Percentiles rank a stretch among this genome's conserved stretches.
phyloP scores from a whole-genome alignment of 2,113 vertebrate species.

The Pterocles orientalis region DNA sequence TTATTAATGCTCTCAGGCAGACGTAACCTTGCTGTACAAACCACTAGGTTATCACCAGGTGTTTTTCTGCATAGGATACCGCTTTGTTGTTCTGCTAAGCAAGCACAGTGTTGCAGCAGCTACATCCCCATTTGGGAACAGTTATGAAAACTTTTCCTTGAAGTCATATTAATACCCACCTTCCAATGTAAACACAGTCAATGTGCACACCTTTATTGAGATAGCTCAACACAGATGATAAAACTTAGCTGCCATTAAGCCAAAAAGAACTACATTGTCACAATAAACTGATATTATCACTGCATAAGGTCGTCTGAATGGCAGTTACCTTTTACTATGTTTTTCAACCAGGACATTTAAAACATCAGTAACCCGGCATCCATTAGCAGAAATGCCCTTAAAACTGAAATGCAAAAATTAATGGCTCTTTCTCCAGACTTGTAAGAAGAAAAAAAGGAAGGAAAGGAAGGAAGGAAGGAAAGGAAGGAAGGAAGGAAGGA shows the following conservation, averaged over 20 bases:
- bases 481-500: not conserved
- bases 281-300: not conserved
- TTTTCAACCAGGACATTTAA: conserved; percentile 56
- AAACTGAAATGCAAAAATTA: conserved; percentile 13
- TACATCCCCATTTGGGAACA: not conserved
- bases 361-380: conserved; percentile 55
- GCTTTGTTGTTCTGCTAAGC: not conserved
- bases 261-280: not conserved
- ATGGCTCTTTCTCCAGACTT: not conserved
- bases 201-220: not conserved
- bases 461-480: not conserved
- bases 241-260: not conserved
- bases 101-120: not conserved
- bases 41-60: not conserved
- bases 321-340: conserved; percentile 56
- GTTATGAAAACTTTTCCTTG: not conserved
- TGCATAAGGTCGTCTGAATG: not conserved
- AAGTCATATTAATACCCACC: not conserved
- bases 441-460: not conserved
- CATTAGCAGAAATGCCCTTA: conserved; percentile 44
- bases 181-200: not conserved
- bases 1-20: not conserved
- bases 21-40: not conserved
- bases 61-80: not conserved
- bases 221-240: not conserved